phyloP scores from a whole-genome alignment of 2,888 invertebrate species.

The Plebejus argus region DNA sequence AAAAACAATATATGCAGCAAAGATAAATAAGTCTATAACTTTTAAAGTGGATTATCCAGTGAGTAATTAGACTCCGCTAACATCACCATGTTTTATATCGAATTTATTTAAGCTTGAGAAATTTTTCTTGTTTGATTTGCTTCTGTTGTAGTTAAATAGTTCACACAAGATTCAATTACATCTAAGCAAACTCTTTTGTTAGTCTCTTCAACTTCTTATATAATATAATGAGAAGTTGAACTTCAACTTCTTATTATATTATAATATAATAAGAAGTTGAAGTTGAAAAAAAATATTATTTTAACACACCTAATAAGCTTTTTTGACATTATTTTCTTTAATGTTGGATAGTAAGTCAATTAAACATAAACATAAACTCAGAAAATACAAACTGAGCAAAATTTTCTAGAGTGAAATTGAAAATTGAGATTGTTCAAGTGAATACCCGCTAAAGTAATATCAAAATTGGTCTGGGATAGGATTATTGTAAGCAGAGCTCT shows the following conservation, averaged over 20 bases:
- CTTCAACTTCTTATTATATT: no score
- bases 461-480: constrained; percentile 9
- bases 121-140: not conserved
- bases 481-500: not conserved
- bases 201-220: no score
- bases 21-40: constrained; percentile 6
- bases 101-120: not conserved
- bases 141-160: not conserved
- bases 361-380: no score
- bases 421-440: not conserved
- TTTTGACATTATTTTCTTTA: no score
- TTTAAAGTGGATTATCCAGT: constrained; percentile 30
- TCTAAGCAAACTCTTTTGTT: not conserved
- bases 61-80: constrained; percentile 19
- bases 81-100: constrained; percentile 20
- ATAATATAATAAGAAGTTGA: no score
- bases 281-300: no score
- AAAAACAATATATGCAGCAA: not conserved
- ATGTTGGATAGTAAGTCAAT: no score
- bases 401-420: not conserved
- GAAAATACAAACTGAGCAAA: no score
- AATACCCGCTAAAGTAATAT: constrained; percentile 9
- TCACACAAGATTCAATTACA: not conserved
- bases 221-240: no score
- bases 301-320: no score